Evolutionary conservation across 2,113 vertebrate genomes (phyloP), one percentile per base, ranked within the genome.

Genomic region (Dolichotis patagonum): DNA sequence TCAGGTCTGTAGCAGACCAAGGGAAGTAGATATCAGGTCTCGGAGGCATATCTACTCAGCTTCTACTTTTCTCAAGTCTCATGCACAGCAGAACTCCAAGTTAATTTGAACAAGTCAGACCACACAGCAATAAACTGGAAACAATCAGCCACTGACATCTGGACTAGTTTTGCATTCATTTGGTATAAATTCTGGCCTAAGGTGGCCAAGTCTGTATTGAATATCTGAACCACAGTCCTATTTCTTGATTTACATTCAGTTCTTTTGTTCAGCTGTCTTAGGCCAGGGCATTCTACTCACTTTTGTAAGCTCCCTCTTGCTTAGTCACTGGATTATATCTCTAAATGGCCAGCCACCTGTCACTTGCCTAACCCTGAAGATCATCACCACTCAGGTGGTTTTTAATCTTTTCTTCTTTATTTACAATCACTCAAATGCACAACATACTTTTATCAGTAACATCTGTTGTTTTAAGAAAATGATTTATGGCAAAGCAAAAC

Each of bases 261-360:
- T 85, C 8, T 52, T 71, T 85, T 91, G 75, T 30, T n/a, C 52
- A 30, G 85, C 16, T 83, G 20, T n/a, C 41, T 65, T 5, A 95
- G 73, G 60, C 60, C 65, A 91, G 65, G 78, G 94, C 49, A 88
- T 6, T 24, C 38, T 85, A 43, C 20, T 6, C 10, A 82, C 35
- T n/a, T 90, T 88, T 84, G 54, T 77, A 94, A 97, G 43, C 38
- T 94, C 58, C n/a, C n/a, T n/a, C 56, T 96, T 32, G n/a, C 20
- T 62, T 32, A 54, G 24, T 82, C 73, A 91, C 38, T 94, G 41
- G 73, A 91, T 88, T 95, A 83, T 20, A 96, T 13, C 28, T 69
- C 38, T 75, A 75, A 92, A 58, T 16, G 62, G 67, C 32, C 49
- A 87, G 58, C 46, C 89, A 90, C 52, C 82, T 62, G 86, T 90